Evolutionary conservation across 2,888 invertebrate species (phyloP).

Genomic region (Formica aserva): DNA sequence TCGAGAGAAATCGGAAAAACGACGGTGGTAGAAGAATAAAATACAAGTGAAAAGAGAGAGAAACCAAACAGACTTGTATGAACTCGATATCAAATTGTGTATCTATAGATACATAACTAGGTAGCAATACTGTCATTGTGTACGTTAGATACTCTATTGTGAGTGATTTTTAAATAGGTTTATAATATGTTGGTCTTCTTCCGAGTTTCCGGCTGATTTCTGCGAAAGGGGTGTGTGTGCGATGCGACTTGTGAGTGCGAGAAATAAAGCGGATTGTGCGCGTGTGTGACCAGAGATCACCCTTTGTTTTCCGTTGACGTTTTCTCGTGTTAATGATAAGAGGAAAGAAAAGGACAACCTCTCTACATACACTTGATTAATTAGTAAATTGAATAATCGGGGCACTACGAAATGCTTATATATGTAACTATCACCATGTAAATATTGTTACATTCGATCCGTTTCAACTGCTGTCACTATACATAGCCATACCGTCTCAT

Average conservation of each 20-base stretch:
- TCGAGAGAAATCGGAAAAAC: not conserved
- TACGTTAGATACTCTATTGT: slow-evolving; percentile 82
- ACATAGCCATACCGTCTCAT: slow-evolving; percentile 72
- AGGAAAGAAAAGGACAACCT: slow-evolving; percentile 55
- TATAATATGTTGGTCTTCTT: slow-evolving; percentile 81
- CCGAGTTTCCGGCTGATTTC: slow-evolving; percentile 77
- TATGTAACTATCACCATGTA: slow-evolving; percentile 78
- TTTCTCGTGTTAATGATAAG: slow-evolving; percentile 74
- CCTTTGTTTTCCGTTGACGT: slow-evolving; percentile 73
- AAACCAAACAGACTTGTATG: slow-evolving; percentile 58
- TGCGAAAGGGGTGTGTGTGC: slow-evolving; percentile 51
- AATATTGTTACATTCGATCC: slow-evolving; percentile 77
- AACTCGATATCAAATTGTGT: slow-evolving; percentile 75
- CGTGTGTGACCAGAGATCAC: slow-evolving; percentile 68
- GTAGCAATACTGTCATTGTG: slow-evolving; percentile 80
- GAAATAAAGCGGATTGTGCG: slow-evolving; percentile 55
- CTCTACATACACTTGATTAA: slow-evolving; percentile 42
- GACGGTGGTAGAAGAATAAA: slow-evolving; percentile 20
- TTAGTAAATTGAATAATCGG: slow-evolving; percentile 76
- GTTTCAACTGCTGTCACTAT: slow-evolving; percentile 75
- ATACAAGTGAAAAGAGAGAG: slow-evolving; percentile 13
- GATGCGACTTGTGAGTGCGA: slow-evolving; percentile 60
- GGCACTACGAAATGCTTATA: slow-evolving; percentile 73
- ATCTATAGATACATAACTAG: slow-evolving; percentile 72
- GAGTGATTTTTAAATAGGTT: slow-evolving; percentile 84